Conservation (phyloP, 2,888 invertebrate species). For the Pediacus dermestoides region DNA sequence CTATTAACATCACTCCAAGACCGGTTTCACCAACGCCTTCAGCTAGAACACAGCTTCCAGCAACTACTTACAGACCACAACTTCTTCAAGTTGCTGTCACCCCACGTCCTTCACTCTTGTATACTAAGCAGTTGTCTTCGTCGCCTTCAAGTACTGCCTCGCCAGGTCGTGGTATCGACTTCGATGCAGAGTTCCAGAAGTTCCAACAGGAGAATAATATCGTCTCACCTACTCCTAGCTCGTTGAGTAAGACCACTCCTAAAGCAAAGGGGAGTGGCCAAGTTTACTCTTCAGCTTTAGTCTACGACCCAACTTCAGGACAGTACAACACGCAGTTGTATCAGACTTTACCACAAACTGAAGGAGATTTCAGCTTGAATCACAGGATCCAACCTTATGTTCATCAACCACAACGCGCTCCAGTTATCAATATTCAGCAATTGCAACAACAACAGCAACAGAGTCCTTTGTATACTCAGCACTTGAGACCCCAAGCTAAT, state of each 20-base stretch:
- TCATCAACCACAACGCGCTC: conserved; percentile 51
- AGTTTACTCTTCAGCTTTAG: conserved; percentile 72
- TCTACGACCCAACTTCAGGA: conserved; percentile 72
- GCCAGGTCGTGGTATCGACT: conserved; percentile 52
- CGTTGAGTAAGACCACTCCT: conserved; percentile 41
- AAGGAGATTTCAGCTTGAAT: conserved; percentile 67
- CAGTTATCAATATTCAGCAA: conserved; percentile 58
- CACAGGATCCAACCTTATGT: conserved; percentile 74
- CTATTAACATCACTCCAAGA: conserved; percentile 60
- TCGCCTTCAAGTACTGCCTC: conserved; percentile 40
- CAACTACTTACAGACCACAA: conserved; percentile 65
- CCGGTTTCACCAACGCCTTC: conserved; percentile 50
- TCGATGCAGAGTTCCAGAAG: conserved; percentile 70
- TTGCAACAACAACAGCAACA: conserved; percentile 54
- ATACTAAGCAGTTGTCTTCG: conserved; percentile 41
- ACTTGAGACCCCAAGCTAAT: conserved; percentile 32
- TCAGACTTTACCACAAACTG: conserved; percentile 70
- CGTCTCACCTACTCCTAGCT: conserved; percentile 54
- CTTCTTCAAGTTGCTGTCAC: conserved; percentile 59
- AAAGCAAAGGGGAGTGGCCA: conserved; percentile 52
- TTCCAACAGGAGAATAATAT: conserved; percentile 66
- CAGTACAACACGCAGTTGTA: conserved; percentile 76
- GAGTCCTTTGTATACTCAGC: conserved; percentile 52
- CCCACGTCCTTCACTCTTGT: conserved; percentile 50
- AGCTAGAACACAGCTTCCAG: conserved; percentile 56